phyloP scores from a whole-genome alignment of 1,140 invertebrate species.

The Zaprionus inermis region DNA sequence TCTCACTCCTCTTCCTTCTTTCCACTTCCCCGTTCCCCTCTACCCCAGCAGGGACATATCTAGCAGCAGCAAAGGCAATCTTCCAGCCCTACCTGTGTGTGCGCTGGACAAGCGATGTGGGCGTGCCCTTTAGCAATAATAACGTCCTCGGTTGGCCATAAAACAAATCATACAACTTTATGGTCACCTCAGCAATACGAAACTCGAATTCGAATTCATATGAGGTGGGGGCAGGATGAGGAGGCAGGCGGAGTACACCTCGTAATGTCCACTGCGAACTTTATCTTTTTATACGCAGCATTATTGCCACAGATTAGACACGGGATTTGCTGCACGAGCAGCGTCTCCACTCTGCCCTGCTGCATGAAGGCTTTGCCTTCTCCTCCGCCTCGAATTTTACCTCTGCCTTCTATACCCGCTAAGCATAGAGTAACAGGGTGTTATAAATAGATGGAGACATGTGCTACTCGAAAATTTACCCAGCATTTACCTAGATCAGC shows the following conservation, averaged over 20 bases:
- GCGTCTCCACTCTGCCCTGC: slow-evolving; percentile 13
- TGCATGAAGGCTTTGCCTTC: slow-evolving; percentile 20
- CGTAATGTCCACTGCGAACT: slow-evolving; percentile 72
- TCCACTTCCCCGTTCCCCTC: not conserved
- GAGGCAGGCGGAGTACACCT: not conserved
- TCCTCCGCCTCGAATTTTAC: slow-evolving; percentile 6
- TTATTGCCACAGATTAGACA: slow-evolving; percentile 83
- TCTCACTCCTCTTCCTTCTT: slow-evolving; percentile 22
- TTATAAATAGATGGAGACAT: too few species aligned
- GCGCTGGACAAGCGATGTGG: slow-evolving; percentile 26
- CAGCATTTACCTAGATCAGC: too few species aligned
- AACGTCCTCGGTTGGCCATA: slow-evolving; percentile 79
- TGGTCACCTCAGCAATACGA: slow-evolving; percentile 64
- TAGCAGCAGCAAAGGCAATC: slow-evolving; percentile 1
- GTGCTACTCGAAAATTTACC: too few species aligned
- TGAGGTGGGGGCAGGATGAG: not conserved
- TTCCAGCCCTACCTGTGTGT: slow-evolving; percentile 3
- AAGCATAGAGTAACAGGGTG: too few species aligned
- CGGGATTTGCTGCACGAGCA: slow-evolving; percentile 64
- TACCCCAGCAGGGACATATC: not conserved
- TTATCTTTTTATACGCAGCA: slow-evolving; percentile 82
- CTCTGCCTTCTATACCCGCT: not conserved
- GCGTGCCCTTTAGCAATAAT: slow-evolving; percentile 81
- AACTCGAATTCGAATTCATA: not conserved
- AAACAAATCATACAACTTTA: slow-evolving; percentile 84